Evolutionary conservation across 2,888 invertebrate species (phyloP).

Genomic region (Limenitis arthemis): DNA sequence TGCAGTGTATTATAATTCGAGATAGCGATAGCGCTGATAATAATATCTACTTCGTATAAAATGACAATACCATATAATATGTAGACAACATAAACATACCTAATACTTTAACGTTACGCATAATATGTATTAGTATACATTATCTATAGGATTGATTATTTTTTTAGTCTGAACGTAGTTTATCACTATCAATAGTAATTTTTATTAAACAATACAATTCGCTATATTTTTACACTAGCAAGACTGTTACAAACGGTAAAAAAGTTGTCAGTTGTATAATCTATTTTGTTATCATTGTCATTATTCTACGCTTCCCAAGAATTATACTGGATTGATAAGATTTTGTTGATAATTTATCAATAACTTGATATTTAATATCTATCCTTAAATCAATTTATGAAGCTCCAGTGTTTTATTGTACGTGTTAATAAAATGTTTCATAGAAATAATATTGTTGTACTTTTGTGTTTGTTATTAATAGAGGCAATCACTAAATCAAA

Average conservation of each 20-base stretch:
- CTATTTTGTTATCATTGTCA: neutral
- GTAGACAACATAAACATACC: too few species aligned
- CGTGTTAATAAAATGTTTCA: conserved; percentile 2
- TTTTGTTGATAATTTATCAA: conserved; percentile 28
- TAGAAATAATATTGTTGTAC: conserved; percentile 4
- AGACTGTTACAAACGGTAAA: neutral
- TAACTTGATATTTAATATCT: conserved; percentile 38
- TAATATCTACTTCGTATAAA: conserved; percentile 37
- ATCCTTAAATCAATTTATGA: conserved; percentile 11
- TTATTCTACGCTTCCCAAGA: conserved; percentile 11
- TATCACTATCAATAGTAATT: neutral
- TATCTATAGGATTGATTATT: too few species aligned
- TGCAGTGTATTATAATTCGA: conserved; percentile 59
- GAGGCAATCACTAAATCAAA: conserved; percentile 10
- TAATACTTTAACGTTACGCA: too few species aligned
- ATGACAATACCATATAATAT: conserved; percentile 19
- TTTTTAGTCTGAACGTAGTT: neutral
- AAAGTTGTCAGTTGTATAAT: neutral
- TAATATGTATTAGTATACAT: too few species aligned
- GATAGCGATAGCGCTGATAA: conserved; percentile 69
- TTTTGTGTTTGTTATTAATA: conserved; percentile 22
- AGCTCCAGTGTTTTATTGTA: conserved; percentile 16
- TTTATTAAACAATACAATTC: neutral
- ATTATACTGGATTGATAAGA: conserved; percentile 25
- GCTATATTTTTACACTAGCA: neutral